Evolutionary conservation across 2,113 vertebrate species (phyloP).

Genomic region (Heterotilapia buettikoferi): DNA sequence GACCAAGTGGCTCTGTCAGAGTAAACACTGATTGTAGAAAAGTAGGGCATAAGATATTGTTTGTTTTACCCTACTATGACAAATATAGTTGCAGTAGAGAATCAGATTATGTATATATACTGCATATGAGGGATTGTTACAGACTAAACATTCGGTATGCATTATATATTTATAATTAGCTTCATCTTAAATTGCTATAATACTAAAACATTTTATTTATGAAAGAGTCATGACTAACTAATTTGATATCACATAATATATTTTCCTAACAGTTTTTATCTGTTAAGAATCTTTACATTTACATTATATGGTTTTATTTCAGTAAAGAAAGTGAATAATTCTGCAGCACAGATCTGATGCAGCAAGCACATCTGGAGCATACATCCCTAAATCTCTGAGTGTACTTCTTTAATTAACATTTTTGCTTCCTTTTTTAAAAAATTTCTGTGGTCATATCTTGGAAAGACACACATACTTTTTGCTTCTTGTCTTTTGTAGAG

Average conservation of each 20-base stretch:
- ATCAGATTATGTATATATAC: neutral
- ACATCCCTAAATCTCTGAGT: neutral
- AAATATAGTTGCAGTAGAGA: neutral
- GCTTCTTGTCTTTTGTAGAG: neutral
- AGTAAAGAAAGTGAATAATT: neutral
- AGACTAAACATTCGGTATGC: neutral
- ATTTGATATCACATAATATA: neutral
- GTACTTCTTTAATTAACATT: neutral
- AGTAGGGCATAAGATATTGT: neutral
- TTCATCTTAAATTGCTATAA: neutral
- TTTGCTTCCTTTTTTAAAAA: neutral
- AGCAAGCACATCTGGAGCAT: neutral
- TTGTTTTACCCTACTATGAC: neutral
- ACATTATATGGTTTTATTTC: neutral
- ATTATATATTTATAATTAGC: neutral
- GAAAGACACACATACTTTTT: neutral
- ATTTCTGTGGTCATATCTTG: neutral
- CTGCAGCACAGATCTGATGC: neutral
- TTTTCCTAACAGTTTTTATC: neutral
- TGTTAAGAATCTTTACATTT: neutral
- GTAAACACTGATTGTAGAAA: neutral
- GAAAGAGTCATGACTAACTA: neutral
- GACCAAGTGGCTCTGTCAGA: neutral
- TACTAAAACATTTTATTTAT: neutral
- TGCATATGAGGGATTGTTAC: neutral